These are phyloP conservation scores for Raja brachyura DNA, from an alignment of 2,113 vertebrate genomes.

Conservation along the genomic window DNA sequence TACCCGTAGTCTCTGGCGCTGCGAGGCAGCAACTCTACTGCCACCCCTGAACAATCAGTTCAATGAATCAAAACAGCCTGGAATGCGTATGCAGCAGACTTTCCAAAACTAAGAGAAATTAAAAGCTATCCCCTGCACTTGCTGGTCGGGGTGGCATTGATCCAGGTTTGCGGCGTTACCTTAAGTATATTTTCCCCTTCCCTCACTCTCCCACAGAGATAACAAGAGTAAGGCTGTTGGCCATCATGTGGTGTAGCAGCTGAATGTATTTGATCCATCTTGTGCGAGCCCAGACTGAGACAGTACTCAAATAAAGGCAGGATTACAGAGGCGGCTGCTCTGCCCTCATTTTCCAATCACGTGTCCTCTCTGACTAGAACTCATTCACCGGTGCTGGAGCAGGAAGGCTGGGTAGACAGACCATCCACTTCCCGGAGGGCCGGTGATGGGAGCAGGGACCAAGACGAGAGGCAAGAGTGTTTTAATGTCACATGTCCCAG, in stretches of 20 bases:
- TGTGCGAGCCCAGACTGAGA: background rate
- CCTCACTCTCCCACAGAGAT: background rate
- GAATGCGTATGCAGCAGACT: background rate
- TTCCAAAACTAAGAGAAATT: background rate
- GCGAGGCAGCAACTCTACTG: no score
- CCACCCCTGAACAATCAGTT: no score
- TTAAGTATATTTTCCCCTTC: background rate
- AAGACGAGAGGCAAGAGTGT: no score
- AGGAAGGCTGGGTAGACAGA: background rate
- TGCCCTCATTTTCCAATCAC: background rate
- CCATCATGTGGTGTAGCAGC: background rate
- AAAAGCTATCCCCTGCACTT: background rate
- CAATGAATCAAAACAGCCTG: background rate
- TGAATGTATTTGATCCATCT: background rate
- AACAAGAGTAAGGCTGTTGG: background rate
- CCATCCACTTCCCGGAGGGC: background rate
- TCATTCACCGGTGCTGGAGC: background rate
- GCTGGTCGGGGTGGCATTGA: background rate
- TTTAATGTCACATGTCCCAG: no score
- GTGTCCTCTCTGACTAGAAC: background rate
- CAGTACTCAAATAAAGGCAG: background rate
- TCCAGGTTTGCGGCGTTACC: background rate
- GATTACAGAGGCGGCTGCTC: background rate
- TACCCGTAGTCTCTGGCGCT: no score
- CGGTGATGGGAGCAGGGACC: no score